Percentiles rank a stretch among this genome's conserved stretches.
phyloP scores from a whole-genome alignment of 1,140 invertebrate species.

The Rhopalosiphum maidis region DNA sequence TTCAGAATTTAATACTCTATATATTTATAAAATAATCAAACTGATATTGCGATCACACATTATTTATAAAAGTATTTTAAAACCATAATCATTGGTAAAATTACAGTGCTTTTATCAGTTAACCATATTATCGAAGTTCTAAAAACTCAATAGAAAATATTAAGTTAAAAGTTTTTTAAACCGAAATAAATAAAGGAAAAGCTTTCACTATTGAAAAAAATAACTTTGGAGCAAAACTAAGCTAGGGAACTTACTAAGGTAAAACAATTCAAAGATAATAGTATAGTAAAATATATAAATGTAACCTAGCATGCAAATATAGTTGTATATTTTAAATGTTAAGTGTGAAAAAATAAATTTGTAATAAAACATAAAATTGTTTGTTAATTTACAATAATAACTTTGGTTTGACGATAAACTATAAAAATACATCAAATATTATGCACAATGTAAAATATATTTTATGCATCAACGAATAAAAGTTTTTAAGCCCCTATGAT shows the following conservation, averaged over 20 bases:
- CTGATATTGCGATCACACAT: neutral
- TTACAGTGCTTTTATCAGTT: neutral
- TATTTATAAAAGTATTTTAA: neutral
- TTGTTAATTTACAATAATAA: neutral
- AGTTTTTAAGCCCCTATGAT: neutral
- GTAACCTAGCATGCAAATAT: neutral
- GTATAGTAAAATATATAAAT: neutral
- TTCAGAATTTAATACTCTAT: neutral
- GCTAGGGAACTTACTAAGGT: neutral
- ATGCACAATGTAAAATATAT: neutral
- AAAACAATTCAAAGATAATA: neutral
- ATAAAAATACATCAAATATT: neutral
- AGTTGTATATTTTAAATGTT: neutral
- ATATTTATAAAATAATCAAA: neutral
- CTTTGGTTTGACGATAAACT: neutral
- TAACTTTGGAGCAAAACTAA: neutral
- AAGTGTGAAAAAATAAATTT: neutral
- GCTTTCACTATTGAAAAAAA: neutral
- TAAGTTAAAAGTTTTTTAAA: slow-evolving; percentile 19
- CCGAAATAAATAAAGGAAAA: neutral
- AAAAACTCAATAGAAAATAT: neutral
- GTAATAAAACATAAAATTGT: neutral
- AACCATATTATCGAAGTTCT: neutral
- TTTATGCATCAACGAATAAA: neutral
- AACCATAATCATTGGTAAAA: neutral